These are phyloP conservation scores for Berghia stephanieae DNA, from an alignment of 1,140 invertebrate genomes.

Conservation along the genomic window DNA sequence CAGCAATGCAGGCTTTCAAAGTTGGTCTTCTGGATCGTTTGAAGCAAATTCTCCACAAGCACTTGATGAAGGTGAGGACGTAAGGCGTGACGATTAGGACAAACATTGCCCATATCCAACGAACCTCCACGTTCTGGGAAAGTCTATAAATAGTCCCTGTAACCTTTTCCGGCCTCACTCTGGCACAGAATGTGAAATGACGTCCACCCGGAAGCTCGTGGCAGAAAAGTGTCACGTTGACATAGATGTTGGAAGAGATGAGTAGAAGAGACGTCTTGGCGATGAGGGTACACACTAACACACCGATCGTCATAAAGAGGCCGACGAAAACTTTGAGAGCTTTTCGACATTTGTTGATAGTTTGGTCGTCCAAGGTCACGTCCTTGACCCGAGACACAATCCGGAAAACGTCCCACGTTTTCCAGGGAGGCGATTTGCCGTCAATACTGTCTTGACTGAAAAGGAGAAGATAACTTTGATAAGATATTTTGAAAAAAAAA, in stretches of 20 bases:
- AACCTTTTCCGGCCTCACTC: slow-evolving; percentile 42
- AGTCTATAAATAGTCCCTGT: slow-evolving; percentile 39
- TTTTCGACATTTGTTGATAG: slow-evolving; percentile 45
- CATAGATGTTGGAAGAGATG: slow-evolving; percentile 58
- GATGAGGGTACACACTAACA: slow-evolving; percentile 48
- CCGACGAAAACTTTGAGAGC: slow-evolving; percentile 52
- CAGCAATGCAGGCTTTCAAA: slow-evolving; percentile 40
- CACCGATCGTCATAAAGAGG: slow-evolving; percentile 50
- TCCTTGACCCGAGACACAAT: slow-evolving; percentile 39
- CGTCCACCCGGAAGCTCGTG: slow-evolving; percentile 31
- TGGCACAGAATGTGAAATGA: slow-evolving; percentile 42
- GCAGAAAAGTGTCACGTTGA: slow-evolving; percentile 49
- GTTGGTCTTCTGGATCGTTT: slow-evolving; percentile 53
- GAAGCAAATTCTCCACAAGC: slow-evolving; percentile 56
- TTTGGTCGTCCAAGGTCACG: slow-evolving; percentile 42
- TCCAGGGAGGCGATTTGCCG: slow-evolving; percentile 37
- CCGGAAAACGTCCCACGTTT: slow-evolving; percentile 56
- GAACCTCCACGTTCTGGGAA: slow-evolving; percentile 48
- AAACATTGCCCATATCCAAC: slow-evolving; percentile 58
- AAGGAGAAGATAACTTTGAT: too few relatives aligned
- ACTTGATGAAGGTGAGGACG: slow-evolving; percentile 51
- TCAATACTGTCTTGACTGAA: slow-evolving; percentile 31
- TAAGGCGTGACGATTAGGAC: slow-evolving; percentile 51
- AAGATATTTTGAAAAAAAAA: too few relatives aligned
- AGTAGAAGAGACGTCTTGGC: slow-evolving; percentile 57